Evolutionary conservation across 1,140 invertebrate species (phyloP).

Genomic region (Semibalanus balanoides): DNA sequence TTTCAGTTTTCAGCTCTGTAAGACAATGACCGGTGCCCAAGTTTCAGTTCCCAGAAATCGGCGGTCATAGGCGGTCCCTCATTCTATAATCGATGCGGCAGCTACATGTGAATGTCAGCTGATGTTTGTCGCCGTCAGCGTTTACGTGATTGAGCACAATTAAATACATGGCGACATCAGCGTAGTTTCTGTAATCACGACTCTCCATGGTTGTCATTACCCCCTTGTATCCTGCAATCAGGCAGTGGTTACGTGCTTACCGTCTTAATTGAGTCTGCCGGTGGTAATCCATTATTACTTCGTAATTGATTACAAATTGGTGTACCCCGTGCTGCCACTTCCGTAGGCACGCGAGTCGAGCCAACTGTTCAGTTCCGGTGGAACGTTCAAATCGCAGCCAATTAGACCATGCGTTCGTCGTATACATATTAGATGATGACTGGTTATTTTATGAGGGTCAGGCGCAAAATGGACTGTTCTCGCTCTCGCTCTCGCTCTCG

Average conservation of each 20-base stretch:
- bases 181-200: too few relatives aligned
- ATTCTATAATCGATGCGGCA: too few relatives aligned
- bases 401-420: neutral
- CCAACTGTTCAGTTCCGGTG: neutral
- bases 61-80: too few relatives aligned
- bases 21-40: too few relatives aligned
- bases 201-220: neutral
- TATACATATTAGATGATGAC: neutral
- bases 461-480: too few relatives aligned
- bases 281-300: neutral
- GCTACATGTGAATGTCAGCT: too few relatives aligned
- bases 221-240: neutral
- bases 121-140: too few relatives aligned
- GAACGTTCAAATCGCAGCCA: neutral
- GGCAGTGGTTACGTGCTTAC: neutral
- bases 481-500: too few relatives aligned
- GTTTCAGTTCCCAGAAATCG: too few relatives aligned
- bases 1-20: too few relatives aligned
- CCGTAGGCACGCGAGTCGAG: neutral
- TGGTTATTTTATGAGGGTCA: neutral
- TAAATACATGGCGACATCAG: too few relatives aligned
- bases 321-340: neutral
- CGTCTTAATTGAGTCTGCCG: neutral
- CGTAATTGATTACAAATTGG: neutral
- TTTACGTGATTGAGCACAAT: too few relatives aligned